Percentiles rank a stretch among this genome's conserved stretches.
Conservation (phyloP, 1,140 invertebrate genomes). For the Scaptomyza hsui region DNA sequence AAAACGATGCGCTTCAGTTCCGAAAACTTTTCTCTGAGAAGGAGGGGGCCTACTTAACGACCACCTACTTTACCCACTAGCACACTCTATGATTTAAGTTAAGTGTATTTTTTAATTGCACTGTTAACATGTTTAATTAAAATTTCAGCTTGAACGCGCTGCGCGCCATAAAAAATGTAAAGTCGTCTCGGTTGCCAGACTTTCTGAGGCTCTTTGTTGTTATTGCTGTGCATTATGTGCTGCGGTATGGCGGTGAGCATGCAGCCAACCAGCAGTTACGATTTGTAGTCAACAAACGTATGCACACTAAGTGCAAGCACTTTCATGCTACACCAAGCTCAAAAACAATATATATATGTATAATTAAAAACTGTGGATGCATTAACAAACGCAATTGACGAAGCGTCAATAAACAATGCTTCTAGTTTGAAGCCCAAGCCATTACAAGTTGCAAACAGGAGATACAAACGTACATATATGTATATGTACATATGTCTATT, state of each 20-base stretch:
- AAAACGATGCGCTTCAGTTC: neutral
- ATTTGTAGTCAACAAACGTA: conserved; percentile 50
- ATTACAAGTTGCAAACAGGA: conserved; percentile 22
- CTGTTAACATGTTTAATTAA: conserved; percentile 81
- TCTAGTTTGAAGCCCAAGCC: neutral
- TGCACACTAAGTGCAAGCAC: conserved; percentile 42
- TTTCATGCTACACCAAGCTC: conserved; percentile 75
- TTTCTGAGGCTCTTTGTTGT: conserved; percentile 30
- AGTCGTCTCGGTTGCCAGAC: conserved; percentile 55
- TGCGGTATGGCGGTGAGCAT: conserved; percentile 1
- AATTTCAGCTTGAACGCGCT: conserved; percentile 66
- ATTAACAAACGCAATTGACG: conserved; percentile 36
- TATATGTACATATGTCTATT: too few species aligned
- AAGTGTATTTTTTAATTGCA: conserved; percentile 80
- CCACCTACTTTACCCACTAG: too few species aligned
- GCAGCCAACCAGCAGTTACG: conserved; percentile 18
- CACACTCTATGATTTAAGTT: conserved; percentile 20
- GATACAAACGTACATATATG: too few species aligned
- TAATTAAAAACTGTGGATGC: conserved; percentile 23
- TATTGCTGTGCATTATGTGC: conserved; percentile 9
- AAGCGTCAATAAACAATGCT: conserved; percentile 44
- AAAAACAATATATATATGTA: neutral
- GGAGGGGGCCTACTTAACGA: too few species aligned
- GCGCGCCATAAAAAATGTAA: conserved; percentile 46
- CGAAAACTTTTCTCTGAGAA: too few species aligned